These are phyloP conservation scores for Neomorphus geoffroyi DNA, from an alignment of 2,797 vertebrate species.

Conservation along the genomic window DNA sequence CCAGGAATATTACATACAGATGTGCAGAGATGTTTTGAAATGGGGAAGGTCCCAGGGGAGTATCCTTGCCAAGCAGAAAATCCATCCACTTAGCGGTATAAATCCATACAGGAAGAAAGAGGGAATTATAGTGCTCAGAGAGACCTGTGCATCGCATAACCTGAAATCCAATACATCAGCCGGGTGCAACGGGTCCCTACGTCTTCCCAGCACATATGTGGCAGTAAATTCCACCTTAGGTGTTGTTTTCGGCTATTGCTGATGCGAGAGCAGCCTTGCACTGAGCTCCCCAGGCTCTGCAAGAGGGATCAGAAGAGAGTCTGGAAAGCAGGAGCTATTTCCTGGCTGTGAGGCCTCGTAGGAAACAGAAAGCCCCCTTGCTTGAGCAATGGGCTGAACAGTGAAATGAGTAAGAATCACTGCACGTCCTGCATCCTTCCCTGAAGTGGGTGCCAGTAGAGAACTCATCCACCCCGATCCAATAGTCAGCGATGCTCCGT, in stretches of 20 bases:
- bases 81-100: slow-evolving; percentile 60
- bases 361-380: not conserved
- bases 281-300: not conserved
- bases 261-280: not conserved
- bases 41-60: slow-evolving; percentile 23
- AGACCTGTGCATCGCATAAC: slow-evolving; percentile 38
- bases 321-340: slow-evolving; percentile 21
- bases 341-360: accelerated
- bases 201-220: slow-evolving; percentile 16
- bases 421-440: not conserved
- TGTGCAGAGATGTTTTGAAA: slow-evolving; percentile 56
- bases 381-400: not conserved
- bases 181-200: not conserved
- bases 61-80: slow-evolving; percentile 64
- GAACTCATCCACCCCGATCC: not conserved
- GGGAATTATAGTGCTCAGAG: slow-evolving; percentile 21
- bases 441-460: accelerated
- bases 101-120: slow-evolving; percentile 67
- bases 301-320: not conserved
- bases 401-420: accelerated
- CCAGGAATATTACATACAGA: slow-evolving; percentile 42
- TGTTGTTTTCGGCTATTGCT: slow-evolving; percentile 10
- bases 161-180: slow-evolving; percentile 60
- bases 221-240: slow-evolving; percentile 51
- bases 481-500: not conserved